Conservation (phyloP, 2,888 invertebrate species). For the Apotomis capreana region DNA sequence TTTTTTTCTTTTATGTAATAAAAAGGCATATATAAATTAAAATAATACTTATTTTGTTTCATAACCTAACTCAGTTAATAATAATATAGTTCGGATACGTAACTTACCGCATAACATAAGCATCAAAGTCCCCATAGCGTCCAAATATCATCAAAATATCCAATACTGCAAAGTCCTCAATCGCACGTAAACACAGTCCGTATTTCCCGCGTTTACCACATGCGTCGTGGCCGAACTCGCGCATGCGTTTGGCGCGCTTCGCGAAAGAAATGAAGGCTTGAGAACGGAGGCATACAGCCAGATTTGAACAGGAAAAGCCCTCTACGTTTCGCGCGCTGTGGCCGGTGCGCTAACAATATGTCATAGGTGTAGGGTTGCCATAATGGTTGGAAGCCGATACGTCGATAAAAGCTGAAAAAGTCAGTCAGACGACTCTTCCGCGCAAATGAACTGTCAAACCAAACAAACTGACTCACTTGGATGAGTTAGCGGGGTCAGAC, state of each 20-base stretch:
- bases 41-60: neutral
- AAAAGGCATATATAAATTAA: too few species aligned
- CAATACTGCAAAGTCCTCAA: slow-evolving; percentile 38
- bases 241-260: slow-evolving; percentile 72
- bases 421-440: too few species aligned
- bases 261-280: slow-evolving; percentile 64
- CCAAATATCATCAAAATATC: slow-evolving; percentile 48
- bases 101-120: slow-evolving; percentile 73
- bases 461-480: too few species aligned
- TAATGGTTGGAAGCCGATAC: too few species aligned
- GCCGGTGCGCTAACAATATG: slow-evolving; percentile 42
- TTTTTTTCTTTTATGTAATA: too few species aligned
- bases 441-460: too few species aligned
- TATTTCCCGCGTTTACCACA: slow-evolving; percentile 44
- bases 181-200: slow-evolving; percentile 58
- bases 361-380: slow-evolving; percentile 31
- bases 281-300: slow-evolving; percentile 47
- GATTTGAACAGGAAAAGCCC: slow-evolving; percentile 49
- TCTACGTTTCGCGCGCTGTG: slow-evolving; percentile 44
- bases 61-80: neutral
- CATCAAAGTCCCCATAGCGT: slow-evolving; percentile 66
- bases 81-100: neutral
- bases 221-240: slow-evolving; percentile 55
- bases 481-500: too few species aligned
- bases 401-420: too few species aligned